These are phyloP conservation scores for Psophia crepitans DNA, from an alignment of 2,113 vertebrate species.

Conservation along the genomic window DNA sequence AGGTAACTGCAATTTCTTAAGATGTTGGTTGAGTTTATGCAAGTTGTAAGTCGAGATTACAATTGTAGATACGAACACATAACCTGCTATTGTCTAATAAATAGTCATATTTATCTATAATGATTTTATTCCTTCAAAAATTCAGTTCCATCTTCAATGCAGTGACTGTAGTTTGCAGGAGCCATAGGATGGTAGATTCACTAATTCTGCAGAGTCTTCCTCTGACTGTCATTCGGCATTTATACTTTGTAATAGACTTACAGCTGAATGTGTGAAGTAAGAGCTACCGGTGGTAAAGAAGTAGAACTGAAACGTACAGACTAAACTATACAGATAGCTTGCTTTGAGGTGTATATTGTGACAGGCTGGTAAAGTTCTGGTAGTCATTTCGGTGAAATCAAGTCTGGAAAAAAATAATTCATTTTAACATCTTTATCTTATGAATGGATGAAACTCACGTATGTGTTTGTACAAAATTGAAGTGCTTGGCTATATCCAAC, in stretches of 20 bases:
- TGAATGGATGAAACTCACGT: not conserved
- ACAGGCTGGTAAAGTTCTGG: not conserved
- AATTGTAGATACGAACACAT: not conserved
- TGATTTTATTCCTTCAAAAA: not conserved
- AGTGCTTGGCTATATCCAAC: not conserved
- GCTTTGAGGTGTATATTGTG: not conserved
- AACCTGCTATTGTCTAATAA: not conserved
- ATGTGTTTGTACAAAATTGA: not conserved
- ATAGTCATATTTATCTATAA: not conserved
- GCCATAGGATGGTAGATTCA: not conserved
- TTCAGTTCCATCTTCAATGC: not conserved
- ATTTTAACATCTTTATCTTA: not conserved
- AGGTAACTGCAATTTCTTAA: slow-evolving; percentile 66
- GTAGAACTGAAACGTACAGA: not conserved
- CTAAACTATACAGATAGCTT: not conserved
- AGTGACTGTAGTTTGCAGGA: not conserved
- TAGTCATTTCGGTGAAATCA: not conserved
- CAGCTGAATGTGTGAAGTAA: not conserved
- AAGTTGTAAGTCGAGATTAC: not conserved
- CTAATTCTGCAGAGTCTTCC: not conserved
- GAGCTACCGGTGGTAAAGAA: not conserved
- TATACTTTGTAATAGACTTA: not conserved
- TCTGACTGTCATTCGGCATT: not conserved
- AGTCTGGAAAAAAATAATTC: not conserved
- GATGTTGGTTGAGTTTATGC: not conserved